Evolutionary conservation across 2,113 vertebrate species (phyloP).

Genomic region (Delphinapterus leucas): DNA sequence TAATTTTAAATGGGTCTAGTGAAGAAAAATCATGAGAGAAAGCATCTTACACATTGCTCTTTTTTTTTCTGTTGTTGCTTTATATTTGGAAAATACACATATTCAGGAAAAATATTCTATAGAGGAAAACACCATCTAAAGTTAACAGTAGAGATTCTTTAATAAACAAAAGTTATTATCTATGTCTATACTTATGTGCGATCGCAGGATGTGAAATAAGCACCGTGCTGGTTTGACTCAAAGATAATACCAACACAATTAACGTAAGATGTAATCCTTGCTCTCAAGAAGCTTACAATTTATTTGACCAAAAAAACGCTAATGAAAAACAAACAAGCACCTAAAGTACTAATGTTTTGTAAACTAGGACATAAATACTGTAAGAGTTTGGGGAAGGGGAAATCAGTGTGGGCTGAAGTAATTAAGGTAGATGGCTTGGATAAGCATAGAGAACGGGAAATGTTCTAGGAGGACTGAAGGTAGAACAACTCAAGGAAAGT

Average conservation of each 20-base stretch:
- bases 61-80: neutral
- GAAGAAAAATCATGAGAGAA: neutral
- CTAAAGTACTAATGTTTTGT: neutral
- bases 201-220: neutral
- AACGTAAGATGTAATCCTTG: neutral
- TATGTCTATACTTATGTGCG: neutral
- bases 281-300: neutral
- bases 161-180: neutral
- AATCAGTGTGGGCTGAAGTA: neutral
- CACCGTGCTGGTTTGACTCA: neutral
- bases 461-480: neutral
- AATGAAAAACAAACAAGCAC: neutral
- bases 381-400: neutral
- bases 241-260: neutral
- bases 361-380: neutral
- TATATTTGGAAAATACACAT: neutral
- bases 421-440: neutral
- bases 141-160: neutral
- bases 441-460: too few species aligned
- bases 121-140: neutral
- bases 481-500: neutral
- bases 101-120: neutral
- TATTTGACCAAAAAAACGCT: neutral
- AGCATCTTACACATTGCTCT: neutral
- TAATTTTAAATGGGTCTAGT: neutral